Percentiles rank a stretch among this genome's conserved stretches.
phyloP scores from a whole-genome alignment of 2,797 vertebrate genomes.

The Percopsis omiscomaycus region DNA sequence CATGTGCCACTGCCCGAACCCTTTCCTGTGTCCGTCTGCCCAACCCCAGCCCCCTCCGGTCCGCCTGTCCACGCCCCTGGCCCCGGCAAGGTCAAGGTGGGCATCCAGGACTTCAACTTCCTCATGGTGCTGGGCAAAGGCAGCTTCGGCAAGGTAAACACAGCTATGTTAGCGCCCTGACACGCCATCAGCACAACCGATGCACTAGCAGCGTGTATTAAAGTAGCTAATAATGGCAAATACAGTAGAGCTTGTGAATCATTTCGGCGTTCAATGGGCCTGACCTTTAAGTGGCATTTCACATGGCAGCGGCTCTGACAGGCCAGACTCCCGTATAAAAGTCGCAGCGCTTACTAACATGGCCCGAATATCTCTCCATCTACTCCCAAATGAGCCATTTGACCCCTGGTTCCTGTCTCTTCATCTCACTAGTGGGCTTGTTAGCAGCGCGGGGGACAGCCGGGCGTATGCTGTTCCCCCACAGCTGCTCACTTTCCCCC shows the following conservation, averaged over 20 bases:
- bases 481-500: conserved; percentile 57
- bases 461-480: conserved; percentile 35
- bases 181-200: conserved; percentile 29
- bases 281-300: conserved; percentile 65
- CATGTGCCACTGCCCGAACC: conserved; percentile 37
- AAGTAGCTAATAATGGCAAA: conserved; percentile 39
- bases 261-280: conserved; percentile 40
- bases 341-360: conserved; percentile 19
- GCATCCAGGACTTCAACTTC: conserved; percentile 86
- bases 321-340: conserved; percentile 20
- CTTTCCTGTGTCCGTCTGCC: conserved; percentile 51
- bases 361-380: conserved; percentile 38
- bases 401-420: conserved; percentile 29
- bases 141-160: conserved; percentile 89
- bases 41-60: conserved; percentile 44
- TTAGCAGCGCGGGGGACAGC: conserved; percentile 51
- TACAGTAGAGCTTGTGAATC: conserved; percentile 47
- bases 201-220: conserved; percentile 37
- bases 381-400: conserved; percentile 54
- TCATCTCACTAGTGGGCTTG: too few species aligned
- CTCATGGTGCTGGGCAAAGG: conserved; percentile 94
- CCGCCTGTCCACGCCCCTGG: conserved; percentile 47
- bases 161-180: conserved; percentile 29
- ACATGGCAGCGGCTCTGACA: conserved; percentile 21
- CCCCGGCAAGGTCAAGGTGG: conserved; percentile 72